phyloP scores from a whole-genome alignment of 2,888 invertebrate species.

The Drosophila buzzatii region DNA sequence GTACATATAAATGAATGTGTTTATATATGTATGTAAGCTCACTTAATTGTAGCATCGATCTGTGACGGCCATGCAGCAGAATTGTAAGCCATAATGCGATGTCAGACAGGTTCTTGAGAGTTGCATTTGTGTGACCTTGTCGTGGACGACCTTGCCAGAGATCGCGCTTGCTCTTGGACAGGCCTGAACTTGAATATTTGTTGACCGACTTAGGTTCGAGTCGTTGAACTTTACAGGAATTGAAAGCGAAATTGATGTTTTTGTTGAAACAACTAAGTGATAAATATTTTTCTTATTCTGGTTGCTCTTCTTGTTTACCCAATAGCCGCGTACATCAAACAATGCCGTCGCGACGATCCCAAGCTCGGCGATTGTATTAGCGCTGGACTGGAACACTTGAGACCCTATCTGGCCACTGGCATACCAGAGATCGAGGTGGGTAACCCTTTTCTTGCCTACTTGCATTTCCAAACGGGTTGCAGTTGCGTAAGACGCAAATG shows the following conservation, averaged over 20 bases:
- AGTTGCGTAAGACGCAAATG: slow-evolving; percentile 55
- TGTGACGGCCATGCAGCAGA: slow-evolving; percentile 41
- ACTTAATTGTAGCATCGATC: slow-evolving; percentile 12
- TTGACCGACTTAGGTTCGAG: slow-evolving; percentile 40
- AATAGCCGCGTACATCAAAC: slow-evolving; percentile 87
- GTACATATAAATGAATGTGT: background rate
- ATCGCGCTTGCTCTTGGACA: slow-evolving; percentile 47
- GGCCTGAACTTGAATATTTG: slow-evolving; percentile 34
- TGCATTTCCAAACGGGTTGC: slow-evolving; percentile 51
- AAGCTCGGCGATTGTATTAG: slow-evolving; percentile 87
- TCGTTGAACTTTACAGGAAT: slow-evolving; percentile 70
- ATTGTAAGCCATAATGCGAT: slow-evolving; percentile 28
- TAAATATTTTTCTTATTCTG: slow-evolving; percentile 27
- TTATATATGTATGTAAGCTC: background rate
- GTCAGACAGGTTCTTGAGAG: slow-evolving; percentile 48
- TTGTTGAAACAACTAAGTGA: slow-evolving; percentile 40
- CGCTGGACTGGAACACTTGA: slow-evolving; percentile 87
- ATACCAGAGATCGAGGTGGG: slow-evolving; percentile 88
- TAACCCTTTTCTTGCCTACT: slow-evolving; percentile 26
- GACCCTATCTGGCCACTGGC: slow-evolving; percentile 87
- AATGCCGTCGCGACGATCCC: slow-evolving; percentile 88
- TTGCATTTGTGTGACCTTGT: slow-evolving; percentile 43
- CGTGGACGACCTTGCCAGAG: slow-evolving; percentile 39
- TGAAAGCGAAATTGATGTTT: slow-evolving; percentile 14
- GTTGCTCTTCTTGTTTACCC: slow-evolving; percentile 17